A percentile compares a stretch with the other conserved stretches of the same genome.
These are phyloP conservation scores for Cetoscarus ocellatus DNA, from an alignment of 2,797 vertebrate genomes.

Conservation along the genomic window DNA sequence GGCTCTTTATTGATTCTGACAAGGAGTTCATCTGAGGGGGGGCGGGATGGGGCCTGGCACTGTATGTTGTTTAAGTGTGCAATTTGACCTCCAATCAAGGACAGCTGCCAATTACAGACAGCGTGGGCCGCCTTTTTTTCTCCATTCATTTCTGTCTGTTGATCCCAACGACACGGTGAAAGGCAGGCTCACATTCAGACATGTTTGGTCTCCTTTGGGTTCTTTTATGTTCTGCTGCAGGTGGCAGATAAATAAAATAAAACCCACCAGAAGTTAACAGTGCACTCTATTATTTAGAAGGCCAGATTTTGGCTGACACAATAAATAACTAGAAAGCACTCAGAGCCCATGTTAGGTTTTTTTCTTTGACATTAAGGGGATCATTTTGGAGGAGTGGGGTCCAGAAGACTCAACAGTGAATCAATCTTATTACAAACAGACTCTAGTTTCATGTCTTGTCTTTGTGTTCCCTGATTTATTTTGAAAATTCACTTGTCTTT, in stretches of 20 bases:
- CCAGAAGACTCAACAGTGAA: too few species aligned
- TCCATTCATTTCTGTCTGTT: constrained; percentile 48
- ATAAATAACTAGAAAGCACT: too few species aligned
- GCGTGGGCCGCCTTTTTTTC: constrained; percentile 41
- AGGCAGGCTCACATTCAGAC: constrained; percentile 27
- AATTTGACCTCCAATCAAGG: constrained; percentile 46
- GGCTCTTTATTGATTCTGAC: constrained; percentile 51
- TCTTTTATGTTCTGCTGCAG: constrained; percentile 51
- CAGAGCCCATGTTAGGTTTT: too few species aligned
- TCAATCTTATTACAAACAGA: too few species aligned
- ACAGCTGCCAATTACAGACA: constrained; percentile 54
- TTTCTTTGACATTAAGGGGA: too few species aligned
- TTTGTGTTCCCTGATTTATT: too few species aligned
- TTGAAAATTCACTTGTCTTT: too few species aligned
- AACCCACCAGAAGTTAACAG: too few species aligned
- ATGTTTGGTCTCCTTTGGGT: constrained; percentile 24
- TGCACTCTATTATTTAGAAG: too few species aligned
- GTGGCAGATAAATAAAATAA: constrained; percentile 55
- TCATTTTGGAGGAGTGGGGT: too few species aligned
- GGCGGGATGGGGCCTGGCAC: constrained; percentile 1
- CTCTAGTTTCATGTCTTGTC: too few species aligned
- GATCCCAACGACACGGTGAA: constrained; percentile 14
- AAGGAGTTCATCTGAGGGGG: constrained; percentile 30
- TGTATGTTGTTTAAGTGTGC: constrained; percentile 18
- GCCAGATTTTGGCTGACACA: too few species aligned